phyloP scores from a whole-genome alignment of 2,113 vertebrate genomes.

The Glaucidium brasilianum region DNA sequence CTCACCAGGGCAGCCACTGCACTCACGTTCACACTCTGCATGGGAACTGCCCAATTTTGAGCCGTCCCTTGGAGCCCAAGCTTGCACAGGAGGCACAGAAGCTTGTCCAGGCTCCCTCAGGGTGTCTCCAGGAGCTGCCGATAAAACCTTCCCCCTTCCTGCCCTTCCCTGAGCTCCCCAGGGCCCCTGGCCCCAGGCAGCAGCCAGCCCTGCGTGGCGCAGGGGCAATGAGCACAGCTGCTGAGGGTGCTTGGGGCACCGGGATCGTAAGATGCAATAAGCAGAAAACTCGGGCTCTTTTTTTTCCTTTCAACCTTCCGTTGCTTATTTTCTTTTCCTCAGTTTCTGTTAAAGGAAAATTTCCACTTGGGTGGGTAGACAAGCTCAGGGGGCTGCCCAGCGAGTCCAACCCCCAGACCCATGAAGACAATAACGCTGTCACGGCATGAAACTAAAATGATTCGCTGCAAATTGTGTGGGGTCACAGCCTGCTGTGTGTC shows the following conservation, averaged over 20 bases:
- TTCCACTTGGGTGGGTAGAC: background rate
- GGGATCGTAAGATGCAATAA: background rate
- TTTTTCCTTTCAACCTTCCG: background rate
- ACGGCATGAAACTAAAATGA: background rate
- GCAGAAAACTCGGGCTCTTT: background rate
- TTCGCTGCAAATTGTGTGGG: background rate
- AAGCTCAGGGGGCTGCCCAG: background rate
- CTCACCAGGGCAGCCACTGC: background rate
- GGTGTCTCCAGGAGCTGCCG: background rate
- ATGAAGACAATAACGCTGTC: background rate
- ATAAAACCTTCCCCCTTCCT: background rate
- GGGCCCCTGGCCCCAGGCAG: background rate
- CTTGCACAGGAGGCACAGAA: too few relatives aligned
- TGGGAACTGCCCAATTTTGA: fast-evolving
- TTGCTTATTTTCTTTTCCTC: background rate
- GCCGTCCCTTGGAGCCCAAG: background rate
- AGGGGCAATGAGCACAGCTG: fast-evolving
- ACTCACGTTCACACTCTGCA: background rate
- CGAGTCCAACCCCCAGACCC: background rate
- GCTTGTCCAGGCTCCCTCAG: background rate
- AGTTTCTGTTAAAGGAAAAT: background rate
- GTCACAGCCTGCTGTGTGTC: background rate
- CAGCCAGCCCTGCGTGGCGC: background rate
- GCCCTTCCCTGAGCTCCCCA: background rate
- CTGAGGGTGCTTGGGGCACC: background rate